Evolutionary conservation across 2,113 vertebrate genomes (phyloP).

Genomic region (Vulpes ferrilata): DNA sequence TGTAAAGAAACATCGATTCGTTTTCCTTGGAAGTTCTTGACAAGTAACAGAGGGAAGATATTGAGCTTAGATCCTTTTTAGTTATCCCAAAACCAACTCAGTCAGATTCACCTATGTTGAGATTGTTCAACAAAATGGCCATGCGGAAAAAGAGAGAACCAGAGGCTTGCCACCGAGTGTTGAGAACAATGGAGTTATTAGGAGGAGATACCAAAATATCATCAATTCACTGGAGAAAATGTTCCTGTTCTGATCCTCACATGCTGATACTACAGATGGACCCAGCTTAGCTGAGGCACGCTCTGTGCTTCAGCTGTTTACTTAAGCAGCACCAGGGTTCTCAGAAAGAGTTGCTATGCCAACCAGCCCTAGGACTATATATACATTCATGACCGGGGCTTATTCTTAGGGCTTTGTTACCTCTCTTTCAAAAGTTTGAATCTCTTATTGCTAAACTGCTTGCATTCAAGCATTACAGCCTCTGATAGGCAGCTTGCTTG

Average conservation of each 20-base stretch:
- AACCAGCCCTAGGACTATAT: constrained; percentile 86
- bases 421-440: constrained; percentile 85
- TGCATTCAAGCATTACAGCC: constrained; percentile 63
- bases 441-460: constrained; percentile 67
- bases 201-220: constrained; percentile 66
- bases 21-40: constrained; percentile 18
- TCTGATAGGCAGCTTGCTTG: constrained; percentile 23
- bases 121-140: constrained; percentile 46
- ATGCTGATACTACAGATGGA: constrained; percentile 81
- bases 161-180: constrained; percentile 34
- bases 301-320: constrained; percentile 86
- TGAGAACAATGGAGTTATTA: constrained; percentile 68
- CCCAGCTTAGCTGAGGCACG: constrained; percentile 82
- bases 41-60: constrained; percentile 29
- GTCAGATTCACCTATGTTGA: background rate
- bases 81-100: background rate
- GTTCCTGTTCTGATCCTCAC: constrained; percentile 65
- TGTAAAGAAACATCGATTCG: background rate
- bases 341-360: constrained; percentile 90
- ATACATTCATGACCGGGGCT: constrained; percentile 86
- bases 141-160: constrained; percentile 24
- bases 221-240: constrained; percentile 65
- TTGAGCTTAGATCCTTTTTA: background rate
- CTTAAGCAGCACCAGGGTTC: constrained; percentile 86
- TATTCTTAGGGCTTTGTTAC: constrained; percentile 85